phyloP scores from a whole-genome alignment of 2,888 invertebrate genomes.

The Cephus pygmeus region DNA sequence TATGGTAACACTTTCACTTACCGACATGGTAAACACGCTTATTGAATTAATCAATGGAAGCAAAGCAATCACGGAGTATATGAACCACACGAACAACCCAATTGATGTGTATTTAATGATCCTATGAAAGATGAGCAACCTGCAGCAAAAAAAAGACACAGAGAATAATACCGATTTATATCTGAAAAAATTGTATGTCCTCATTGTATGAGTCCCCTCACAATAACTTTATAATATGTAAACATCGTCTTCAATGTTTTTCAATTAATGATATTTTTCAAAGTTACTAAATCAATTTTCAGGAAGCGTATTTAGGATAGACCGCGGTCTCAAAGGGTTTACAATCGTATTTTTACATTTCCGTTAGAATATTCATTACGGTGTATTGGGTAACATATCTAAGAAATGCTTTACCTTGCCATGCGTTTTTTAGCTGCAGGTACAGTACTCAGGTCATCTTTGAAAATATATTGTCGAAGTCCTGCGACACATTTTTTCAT shows the following conservation, averaged over 20 bases:
- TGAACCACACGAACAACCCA: constrained; percentile 24
- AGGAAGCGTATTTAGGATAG: too few species aligned
- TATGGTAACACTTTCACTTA: constrained; percentile 11
- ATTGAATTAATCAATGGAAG: constrained; percentile 21
- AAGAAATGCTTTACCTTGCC: constrained; percentile 36
- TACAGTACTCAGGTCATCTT: constrained; percentile 62
- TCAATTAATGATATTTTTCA: too few species aligned
- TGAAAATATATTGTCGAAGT: constrained; percentile 66
- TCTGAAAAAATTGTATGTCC: background rate
- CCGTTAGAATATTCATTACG: background rate
- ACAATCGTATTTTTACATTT: background rate
- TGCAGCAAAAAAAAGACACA: constrained; percentile 24
- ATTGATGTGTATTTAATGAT: constrained; percentile 37
- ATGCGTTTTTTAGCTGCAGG: constrained; percentile 49
- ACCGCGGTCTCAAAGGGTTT: too few species aligned
- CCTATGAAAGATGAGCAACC: constrained; percentile 40
- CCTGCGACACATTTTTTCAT: constrained; percentile 67
- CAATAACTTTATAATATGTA: background rate
- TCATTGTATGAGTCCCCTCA: background rate
- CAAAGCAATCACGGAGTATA: constrained; percentile 23
- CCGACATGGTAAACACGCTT: constrained; percentile 20
- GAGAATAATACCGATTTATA: background rate
- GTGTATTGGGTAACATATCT: background rate
- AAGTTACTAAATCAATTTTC: too few species aligned
- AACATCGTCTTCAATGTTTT: too few species aligned